Base-by-base conservation (phyloP, 2,888 invertebrate genomes). In the Rhagium mordax region DNA sequence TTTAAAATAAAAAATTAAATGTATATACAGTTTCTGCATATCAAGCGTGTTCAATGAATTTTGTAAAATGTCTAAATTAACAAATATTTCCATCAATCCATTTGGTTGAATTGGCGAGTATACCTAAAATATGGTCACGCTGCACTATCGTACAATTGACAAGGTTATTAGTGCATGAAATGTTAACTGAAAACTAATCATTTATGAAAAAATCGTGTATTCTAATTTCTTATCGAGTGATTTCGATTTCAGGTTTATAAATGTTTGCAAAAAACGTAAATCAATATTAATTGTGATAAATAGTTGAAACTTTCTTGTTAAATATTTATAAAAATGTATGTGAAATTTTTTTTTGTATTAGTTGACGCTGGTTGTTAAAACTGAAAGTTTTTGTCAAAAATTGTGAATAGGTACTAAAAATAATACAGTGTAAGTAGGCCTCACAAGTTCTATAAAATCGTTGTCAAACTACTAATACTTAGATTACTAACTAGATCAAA, bases 251-350 rank as follows among this genome's bases (percentile, higher is more conserved):
- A 20, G 13, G 20, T 51, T 53, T 29, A 15, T 65, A 53, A 64
- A 49, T 48, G 48, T 48, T 20, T 53, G 51, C n/a, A 16, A 27
- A 65, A 29, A 53, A n/a, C 20, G 4, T 21, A 68, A 68, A 59
- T 68, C 57, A 68, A 59, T 48, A 49, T 41, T 47, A 57, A 47
- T 48, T 68, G 68, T 68, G 68, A 68, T 68, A 68, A 68, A 49
- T 47, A 59, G 47, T 67, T 67, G 41, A 57, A 18, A 49, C 15
- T 61, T 61, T 61, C 21, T 61, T 48, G 41, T 61, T 48, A 24
- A 61, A 48, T 61, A 47, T 48, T 61, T 61, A 21, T 61, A 48
- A 33, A 29, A 33, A 8, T 59, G 59, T 59, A 59, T 33, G n/a
- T 55, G 33, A 7, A 59, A 59, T 3, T 59, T 15, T 21, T 21